Conservation (phyloP, 2,888 invertebrate genomes). For the Atrina japonica region DNA sequence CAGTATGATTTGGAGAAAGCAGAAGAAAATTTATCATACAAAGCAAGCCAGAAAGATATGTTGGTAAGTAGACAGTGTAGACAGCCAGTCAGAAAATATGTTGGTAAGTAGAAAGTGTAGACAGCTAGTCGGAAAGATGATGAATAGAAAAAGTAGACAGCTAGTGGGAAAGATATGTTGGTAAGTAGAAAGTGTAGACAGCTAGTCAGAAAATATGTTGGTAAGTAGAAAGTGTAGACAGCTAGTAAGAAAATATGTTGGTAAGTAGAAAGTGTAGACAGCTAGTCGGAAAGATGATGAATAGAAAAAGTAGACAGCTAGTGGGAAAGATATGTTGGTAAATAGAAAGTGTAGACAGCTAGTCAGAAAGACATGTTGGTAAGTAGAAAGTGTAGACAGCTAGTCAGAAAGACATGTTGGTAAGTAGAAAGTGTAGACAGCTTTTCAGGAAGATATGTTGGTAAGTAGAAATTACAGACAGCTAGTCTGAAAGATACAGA, state of each 20-base stretch:
- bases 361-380: too few relatives aligned
- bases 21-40: conserved; percentile 85
- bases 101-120: too few relatives aligned
- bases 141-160: conserved; percentile 84
- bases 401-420: conserved; percentile 84
- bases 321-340: conserved; percentile 82
- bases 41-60: conserved; percentile 82
- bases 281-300: conserved; percentile 85
- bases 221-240: too few relatives aligned
- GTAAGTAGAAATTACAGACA: too few relatives aligned
- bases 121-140: too few relatives aligned
- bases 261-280: too few relatives aligned
- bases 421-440: conserved; percentile 84
- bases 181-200: too few relatives aligned
- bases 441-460: conserved; percentile 81
- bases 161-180: conserved; percentile 81
- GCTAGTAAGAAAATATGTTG: conserved; percentile 82
- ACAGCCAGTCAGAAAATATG: too few relatives aligned
- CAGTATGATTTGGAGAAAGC: conserved; percentile 88
- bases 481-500: conserved; percentile 84
- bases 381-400: too few relatives aligned
- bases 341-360: too few relatives aligned
- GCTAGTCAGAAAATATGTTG: background rate
- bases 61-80: too few relatives aligned
- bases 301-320: conserved; percentile 82